A percentile compares a stretch with the other conserved stretches of the same genome.
These are phyloP conservation scores for Tetrapedia diversipes DNA, from an alignment of 2,888 invertebrate species.

Conservation along the genomic window DNA sequence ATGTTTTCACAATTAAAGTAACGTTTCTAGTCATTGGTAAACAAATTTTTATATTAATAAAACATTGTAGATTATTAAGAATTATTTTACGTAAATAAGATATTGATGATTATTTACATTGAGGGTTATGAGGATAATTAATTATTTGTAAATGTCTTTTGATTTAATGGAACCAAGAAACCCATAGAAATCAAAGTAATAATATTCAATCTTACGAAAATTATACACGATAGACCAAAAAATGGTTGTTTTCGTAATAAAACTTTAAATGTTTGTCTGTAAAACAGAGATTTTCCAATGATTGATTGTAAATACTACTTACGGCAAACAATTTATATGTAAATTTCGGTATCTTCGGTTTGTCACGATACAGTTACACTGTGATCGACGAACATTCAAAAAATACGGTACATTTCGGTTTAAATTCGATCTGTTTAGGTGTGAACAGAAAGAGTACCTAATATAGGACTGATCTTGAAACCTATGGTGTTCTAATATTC, in stretches of 20 bases:
- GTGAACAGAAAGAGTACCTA: not conserved
- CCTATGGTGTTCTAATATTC: not conserved
- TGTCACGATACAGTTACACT: not conserved
- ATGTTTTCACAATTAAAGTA: too few relatives aligned
- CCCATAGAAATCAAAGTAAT: too few relatives aligned
- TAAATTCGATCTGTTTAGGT: not conserved
- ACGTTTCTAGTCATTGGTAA: too few relatives aligned
- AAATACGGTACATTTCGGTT: conserved; percentile 8
- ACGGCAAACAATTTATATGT: not conserved
- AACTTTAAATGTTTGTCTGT: not conserved
- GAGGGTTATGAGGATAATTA: too few relatives aligned
- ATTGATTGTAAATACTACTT: not conserved
- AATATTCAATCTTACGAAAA: not conserved
- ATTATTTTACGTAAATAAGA: too few relatives aligned
- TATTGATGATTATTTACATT: too few relatives aligned
- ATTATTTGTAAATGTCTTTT: too few relatives aligned
- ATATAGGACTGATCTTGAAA: conserved; percentile 21
- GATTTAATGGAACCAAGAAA: not conserved
- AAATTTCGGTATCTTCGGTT: not conserved
- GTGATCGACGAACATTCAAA: not conserved
- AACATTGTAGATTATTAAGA: too few relatives aligned
- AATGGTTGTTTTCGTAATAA: not conserved
- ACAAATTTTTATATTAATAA: too few relatives aligned
- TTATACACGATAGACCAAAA: not conserved
- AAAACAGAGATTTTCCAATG: not conserved